These are phyloP conservation scores for Dynastes maya DNA, from an alignment of 2,888 invertebrate genomes.

Conservation along the genomic window DNA sequence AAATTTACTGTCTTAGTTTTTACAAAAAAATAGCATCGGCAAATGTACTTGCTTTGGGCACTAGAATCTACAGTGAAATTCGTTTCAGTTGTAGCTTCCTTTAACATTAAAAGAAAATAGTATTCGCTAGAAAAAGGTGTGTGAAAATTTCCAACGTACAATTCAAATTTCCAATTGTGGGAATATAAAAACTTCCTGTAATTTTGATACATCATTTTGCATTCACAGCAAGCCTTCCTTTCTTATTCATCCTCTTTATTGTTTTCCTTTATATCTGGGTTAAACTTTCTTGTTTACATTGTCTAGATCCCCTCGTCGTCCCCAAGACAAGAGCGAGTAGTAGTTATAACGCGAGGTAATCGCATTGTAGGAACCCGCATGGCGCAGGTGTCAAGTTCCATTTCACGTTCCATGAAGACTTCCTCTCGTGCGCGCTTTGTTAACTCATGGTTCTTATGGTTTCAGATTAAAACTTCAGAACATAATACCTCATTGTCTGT, in stretches of 20 bases:
- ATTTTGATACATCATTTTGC: neutral
- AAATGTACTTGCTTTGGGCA: no score
- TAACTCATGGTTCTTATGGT: conserved; percentile 34
- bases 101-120: neutral
- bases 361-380: conserved; percentile 57
- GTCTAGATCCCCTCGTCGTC: conserved; percentile 23
- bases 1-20: no score
- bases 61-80: no score
- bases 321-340: conserved; percentile 22
- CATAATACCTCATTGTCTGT: conserved; percentile 53
- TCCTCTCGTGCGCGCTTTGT: conserved; percentile 21
- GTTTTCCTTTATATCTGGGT: conserved; percentile 31
- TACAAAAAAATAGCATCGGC: no score
- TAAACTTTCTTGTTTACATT: conserved; percentile 33
- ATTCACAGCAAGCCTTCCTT: neutral
- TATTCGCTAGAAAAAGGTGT: neutral
- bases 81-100: no score
- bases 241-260: conserved; percentile 8
- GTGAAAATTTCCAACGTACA: neutral
- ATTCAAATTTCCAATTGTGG: neutral
- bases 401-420: conserved; percentile 52
- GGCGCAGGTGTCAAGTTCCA: conserved; percentile 56
- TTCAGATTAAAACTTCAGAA: conserved; percentile 55
- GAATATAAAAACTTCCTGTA: neutral
- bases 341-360: conserved; percentile 51